These are phyloP conservation scores for Bombyx mandarina DNA, from an alignment of 1,140 invertebrate genomes.

Conservation along the genomic window DNA sequence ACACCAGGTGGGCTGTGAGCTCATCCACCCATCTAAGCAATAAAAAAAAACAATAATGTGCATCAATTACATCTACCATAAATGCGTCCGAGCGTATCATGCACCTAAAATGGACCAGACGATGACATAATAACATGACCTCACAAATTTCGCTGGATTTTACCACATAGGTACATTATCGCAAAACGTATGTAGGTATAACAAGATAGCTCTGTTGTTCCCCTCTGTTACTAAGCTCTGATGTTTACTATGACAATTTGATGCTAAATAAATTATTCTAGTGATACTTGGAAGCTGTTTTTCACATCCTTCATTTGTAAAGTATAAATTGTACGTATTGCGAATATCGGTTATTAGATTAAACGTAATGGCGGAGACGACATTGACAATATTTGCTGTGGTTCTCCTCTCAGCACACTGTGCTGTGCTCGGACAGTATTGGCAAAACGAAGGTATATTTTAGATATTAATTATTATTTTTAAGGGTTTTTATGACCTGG, in stretches of 20 bases:
- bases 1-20: too few species aligned
- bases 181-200: conserved; percentile 1
- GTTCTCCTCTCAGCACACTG: conserved; percentile 15
- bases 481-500: too few species aligned
- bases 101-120: neutral
- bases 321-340: conserved; percentile 23
- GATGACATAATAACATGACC: conserved; percentile 4
- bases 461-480: too few species aligned
- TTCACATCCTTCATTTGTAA: conserved; percentile 13
- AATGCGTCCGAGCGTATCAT: too few species aligned
- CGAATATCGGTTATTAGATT: conserved; percentile 15
- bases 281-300: conserved; percentile 23
- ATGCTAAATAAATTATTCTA: conserved; percentile 7
- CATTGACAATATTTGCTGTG: conserved; percentile 15
- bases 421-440: neutral
- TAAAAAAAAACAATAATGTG: too few species aligned
- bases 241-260: conserved; percentile 22
- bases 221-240: conserved; percentile 7
- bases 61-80: too few species aligned
- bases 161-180: neutral
- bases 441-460: too few species aligned
- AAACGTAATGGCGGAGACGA: conserved; percentile 12
- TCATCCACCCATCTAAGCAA: too few species aligned
- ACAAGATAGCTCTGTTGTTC: conserved; percentile 19
- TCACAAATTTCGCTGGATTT: conserved; percentile 9